Evolutionary conservation across 2,113 vertebrate species (phyloP).

Genomic region (Ploceus nigricollis): DNA sequence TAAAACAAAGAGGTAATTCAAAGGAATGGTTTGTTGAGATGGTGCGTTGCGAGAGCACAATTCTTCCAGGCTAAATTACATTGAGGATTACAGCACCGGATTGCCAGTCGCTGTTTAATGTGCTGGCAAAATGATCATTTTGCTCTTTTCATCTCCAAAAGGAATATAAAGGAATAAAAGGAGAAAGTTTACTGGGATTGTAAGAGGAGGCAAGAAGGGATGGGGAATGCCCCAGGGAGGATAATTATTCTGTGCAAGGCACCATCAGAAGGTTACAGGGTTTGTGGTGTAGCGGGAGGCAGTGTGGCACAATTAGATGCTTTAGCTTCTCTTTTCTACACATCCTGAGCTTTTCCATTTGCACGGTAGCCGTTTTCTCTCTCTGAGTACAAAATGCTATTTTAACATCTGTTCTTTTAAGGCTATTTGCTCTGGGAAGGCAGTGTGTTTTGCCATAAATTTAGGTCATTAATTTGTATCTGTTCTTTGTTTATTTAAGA

Average conservation of each 20-base stretch:
- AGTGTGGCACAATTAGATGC: constrained; percentile 17
- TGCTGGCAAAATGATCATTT: constrained; percentile 45
- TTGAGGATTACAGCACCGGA: neutral
- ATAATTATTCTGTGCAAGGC: constrained; percentile 43
- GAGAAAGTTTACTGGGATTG: constrained; percentile 37
- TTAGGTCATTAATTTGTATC: constrained; percentile 99
- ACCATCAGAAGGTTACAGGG: constrained; percentile 32
- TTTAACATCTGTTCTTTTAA: constrained; percentile 93
- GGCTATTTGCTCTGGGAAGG: constrained; percentile 81
- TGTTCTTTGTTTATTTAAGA: constrained; percentile 99
- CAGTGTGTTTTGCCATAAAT: constrained; percentile 89
- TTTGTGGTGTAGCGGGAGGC: neutral
- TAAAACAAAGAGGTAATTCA: constrained; percentile 66
- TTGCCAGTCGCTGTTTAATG: constrained; percentile 26
- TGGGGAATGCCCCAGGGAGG: neutral
- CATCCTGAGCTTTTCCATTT: constrained; percentile 42
- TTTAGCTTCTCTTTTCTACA: constrained; percentile 66
- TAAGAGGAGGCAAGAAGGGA: neutral
- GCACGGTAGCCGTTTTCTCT: constrained; percentile 61
- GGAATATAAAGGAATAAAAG: constrained; percentile 37
- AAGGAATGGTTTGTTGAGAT: constrained; percentile 27
- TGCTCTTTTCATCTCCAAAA: constrained; percentile 47
- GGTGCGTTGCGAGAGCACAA: constrained; percentile 5
- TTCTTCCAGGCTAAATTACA: constrained; percentile 33
- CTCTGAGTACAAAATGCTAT: constrained; percentile 74